Conservation (phyloP, 2,113 vertebrate genomes). For the Sander vitreus region DNA sequence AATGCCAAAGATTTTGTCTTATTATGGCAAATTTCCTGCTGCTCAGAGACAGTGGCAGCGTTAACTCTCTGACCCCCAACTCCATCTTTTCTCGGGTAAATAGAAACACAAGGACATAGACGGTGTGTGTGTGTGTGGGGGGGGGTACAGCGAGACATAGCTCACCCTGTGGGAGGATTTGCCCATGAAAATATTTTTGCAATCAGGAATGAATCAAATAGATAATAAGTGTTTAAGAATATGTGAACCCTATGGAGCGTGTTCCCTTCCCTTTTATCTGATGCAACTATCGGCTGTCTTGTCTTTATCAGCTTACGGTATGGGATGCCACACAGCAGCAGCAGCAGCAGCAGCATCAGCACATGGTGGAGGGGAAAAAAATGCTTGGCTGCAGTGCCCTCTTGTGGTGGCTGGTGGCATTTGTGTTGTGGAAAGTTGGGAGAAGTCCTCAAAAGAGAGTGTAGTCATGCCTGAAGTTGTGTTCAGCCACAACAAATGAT, state of each 20-base stretch:
- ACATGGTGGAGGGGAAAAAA: constrained; percentile 50
- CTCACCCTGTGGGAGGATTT: constrained; percentile 82
- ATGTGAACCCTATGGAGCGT: constrained; percentile 78
- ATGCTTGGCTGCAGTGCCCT: constrained; percentile 85
- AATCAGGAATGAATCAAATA: constrained; percentile 84
- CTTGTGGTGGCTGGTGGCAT: constrained; percentile 70
- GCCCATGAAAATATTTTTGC: constrained; percentile 80
- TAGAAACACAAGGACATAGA: constrained; percentile 80
- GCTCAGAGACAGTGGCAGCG: constrained; percentile 40
- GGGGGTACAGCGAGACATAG: constrained; percentile 46
- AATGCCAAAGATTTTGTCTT: constrained; percentile 57
- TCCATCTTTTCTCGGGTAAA: constrained; percentile 62
- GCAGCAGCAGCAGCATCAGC: constrained; percentile 23
- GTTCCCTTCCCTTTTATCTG: constrained; percentile 74
- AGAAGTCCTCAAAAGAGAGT: constrained; percentile 30
- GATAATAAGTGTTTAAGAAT: constrained; percentile 87
- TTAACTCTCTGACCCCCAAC: constrained; percentile 44
- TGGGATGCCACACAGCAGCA: constrained; percentile 73
- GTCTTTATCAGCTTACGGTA: constrained; percentile 76
- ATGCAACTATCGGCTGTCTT: constrained; percentile 72
- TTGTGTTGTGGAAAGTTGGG: constrained; percentile 36
- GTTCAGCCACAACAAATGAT: not conserved
- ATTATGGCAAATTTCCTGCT: constrained; percentile 42
- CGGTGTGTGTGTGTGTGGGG: constrained; percentile 4
- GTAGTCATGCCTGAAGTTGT: not conserved